Evolutionary conservation across 2,113 vertebrate species (phyloP).

Genomic region (Morone chrysops): DNA sequence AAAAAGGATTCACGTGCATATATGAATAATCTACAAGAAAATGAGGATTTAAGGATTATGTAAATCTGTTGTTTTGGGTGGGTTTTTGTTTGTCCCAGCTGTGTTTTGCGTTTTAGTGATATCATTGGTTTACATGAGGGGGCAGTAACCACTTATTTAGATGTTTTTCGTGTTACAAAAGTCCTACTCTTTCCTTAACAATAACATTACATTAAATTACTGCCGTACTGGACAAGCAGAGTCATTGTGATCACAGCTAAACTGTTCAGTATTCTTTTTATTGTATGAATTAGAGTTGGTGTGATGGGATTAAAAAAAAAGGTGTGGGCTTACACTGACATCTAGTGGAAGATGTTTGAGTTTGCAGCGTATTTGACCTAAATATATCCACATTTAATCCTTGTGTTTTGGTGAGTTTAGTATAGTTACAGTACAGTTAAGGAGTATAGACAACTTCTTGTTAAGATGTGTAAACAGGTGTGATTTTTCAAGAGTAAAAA

Average conservation of each 20-base stretch:
- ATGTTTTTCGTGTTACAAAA: background rate
- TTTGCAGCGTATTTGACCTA: background rate
- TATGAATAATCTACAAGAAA: slow-evolving; percentile 1
- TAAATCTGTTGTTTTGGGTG: background rate
- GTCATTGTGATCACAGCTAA: too few relatives aligned
- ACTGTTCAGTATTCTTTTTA: background rate
- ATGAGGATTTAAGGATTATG: background rate
- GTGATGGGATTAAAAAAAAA: background rate
- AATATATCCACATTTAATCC: too few relatives aligned
- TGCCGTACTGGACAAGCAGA: background rate
- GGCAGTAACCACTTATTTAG: background rate
- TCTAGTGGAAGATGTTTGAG: slow-evolving; percentile 34
- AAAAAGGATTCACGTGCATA: background rate
- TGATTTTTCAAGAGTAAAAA: too few relatives aligned
- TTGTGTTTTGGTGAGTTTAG: too few relatives aligned
- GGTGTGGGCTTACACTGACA: slow-evolving; percentile 46
- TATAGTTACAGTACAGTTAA: too few relatives aligned
- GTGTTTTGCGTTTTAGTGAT: background rate
- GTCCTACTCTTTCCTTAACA: background rate
- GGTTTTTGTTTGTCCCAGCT: background rate
- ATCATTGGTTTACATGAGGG: background rate
- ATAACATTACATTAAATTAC: too few relatives aligned
- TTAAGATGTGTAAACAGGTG: too few relatives aligned
- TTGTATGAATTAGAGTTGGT: background rate
- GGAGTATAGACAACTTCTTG: too few relatives aligned